Conservation (phyloP, 2,888 invertebrate species). For the Leucophora obtusa region DNA sequence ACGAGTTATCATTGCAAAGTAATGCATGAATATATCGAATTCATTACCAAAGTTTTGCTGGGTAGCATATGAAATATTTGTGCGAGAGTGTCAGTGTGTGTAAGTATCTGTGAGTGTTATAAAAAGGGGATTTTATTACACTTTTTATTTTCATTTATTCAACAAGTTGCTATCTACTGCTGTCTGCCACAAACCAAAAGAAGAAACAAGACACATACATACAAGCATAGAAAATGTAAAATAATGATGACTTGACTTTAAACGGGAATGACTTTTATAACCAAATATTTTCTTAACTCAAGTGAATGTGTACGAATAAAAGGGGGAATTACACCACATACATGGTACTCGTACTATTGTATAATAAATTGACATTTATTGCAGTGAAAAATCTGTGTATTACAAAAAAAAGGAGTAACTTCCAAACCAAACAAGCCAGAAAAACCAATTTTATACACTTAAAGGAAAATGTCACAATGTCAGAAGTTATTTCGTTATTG, state of each 20-base stretch:
- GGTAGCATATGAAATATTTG: no score
- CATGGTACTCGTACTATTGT: not conserved
- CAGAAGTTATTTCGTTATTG: conserved; percentile 6
- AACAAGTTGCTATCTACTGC: conserved; percentile 15
- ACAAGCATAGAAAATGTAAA: not conserved
- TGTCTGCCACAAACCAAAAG: not conserved
- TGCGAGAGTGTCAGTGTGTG: no score
- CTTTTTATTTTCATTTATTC: conserved; percentile 21
- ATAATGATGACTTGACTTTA: conserved; percentile 11
- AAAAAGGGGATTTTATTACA: conserved; percentile 23
- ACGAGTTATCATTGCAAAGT: no score
- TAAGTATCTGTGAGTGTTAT: not conserved
- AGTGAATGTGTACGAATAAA: not conserved
- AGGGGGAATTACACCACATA: not conserved
- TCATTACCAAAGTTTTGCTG: no score
- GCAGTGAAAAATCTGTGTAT: not conserved
- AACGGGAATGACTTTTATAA: not conserved
- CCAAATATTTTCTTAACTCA: not conserved
- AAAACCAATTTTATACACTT: conserved; percentile 24
- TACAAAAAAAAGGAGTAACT: not conserved
- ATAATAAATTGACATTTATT: conserved; percentile 1
- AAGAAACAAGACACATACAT: not conserved
- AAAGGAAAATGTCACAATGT: conserved; percentile 26
- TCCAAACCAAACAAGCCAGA: not conserved
- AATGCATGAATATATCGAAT: no score